Evolutionary conservation across 1,140 invertebrate genomes (phyloP).

Genomic region (Neomicropteryx cornuta): DNA sequence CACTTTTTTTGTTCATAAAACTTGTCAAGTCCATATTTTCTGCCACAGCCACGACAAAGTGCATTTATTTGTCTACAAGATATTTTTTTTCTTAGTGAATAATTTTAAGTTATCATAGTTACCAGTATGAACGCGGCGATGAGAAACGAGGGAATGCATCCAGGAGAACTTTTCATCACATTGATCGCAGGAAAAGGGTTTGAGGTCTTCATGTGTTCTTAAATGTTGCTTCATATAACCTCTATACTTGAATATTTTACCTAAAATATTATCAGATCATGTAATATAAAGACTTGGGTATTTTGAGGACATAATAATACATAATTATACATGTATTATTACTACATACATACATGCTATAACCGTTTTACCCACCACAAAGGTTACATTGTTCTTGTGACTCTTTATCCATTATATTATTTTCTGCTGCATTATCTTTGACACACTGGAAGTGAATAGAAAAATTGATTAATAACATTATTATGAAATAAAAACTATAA

Average conservation of each 20-base stretch:
- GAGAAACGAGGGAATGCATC: constrained; percentile 9
- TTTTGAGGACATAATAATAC: too few species aligned
- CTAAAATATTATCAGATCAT: too few species aligned
- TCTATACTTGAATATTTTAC: constrained; percentile 14
- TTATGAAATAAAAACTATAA: not conserved
- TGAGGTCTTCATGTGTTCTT: constrained; percentile 11
- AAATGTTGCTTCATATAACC: constrained; percentile 14
- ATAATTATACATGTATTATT: not conserved
- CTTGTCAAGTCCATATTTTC: too few species aligned
- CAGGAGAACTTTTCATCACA: constrained; percentile 13
- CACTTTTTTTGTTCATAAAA: too few species aligned
- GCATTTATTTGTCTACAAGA: too few species aligned
- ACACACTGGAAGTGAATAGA: constrained; percentile 1
- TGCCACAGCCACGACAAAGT: too few species aligned
- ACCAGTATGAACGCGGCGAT: constrained; percentile 12
- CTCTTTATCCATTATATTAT: constrained; percentile 6
- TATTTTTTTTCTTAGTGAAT: too few species aligned
- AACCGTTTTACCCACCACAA: constrained; percentile 9
- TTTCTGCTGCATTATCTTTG: constrained; percentile 1
- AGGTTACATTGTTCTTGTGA: constrained; percentile 13
- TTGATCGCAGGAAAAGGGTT: constrained; percentile 10
- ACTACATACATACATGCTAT: not conserved
- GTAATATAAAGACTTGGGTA: too few species aligned
- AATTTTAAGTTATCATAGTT: too few species aligned
- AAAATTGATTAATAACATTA: not conserved